Evolutionary conservation across 2,888 invertebrate genomes (phyloP).

Genomic region (Drosophila siamana): DNA sequence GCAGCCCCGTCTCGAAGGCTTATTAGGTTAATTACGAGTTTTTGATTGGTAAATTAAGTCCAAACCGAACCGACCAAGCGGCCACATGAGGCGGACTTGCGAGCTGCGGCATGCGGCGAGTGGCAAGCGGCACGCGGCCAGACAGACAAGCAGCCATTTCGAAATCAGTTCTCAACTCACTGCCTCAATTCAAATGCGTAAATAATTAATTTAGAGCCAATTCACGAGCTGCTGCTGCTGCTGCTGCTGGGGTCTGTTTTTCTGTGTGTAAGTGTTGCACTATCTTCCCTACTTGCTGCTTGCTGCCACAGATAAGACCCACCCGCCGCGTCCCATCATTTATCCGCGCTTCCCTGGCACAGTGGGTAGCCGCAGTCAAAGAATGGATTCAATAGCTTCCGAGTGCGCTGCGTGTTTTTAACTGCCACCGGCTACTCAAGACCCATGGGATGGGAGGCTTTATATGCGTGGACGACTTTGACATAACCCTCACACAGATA

Average conservation of each 20-base stretch:
- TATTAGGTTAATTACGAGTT: conserved; percentile 82
- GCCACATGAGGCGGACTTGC: conserved; percentile 33
- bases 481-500: conserved; percentile 2
- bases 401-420: conserved; percentile 1
- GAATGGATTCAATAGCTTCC: conserved; percentile 16
- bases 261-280: conserved; percentile 10
- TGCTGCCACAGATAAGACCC: conserved; percentile 65
- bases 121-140: conserved; percentile 65
- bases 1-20: conserved; percentile 65
- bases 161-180: conserved; percentile 76
- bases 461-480: conserved; percentile 16
- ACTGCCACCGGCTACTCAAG: background rate
- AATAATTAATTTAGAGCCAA: conserved; percentile 81
- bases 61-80: conserved; percentile 6
- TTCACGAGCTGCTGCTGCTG: conserved; percentile 61
- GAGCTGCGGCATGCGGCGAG: conserved; percentile 67
- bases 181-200: conserved; percentile 81
- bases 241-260: conserved; percentile 1
- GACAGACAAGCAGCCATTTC: conserved; percentile 58
- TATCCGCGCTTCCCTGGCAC: conserved; percentile 46
- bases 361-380: conserved; percentile 31
- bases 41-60: conserved; percentile 81
- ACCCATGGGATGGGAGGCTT: background rate
- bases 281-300: conserved; percentile 53
- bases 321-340: conserved; percentile 73